phyloP scores from a whole-genome alignment of 2,797 vertebrate species.

The Otolemur crassicaudatus region DNA sequence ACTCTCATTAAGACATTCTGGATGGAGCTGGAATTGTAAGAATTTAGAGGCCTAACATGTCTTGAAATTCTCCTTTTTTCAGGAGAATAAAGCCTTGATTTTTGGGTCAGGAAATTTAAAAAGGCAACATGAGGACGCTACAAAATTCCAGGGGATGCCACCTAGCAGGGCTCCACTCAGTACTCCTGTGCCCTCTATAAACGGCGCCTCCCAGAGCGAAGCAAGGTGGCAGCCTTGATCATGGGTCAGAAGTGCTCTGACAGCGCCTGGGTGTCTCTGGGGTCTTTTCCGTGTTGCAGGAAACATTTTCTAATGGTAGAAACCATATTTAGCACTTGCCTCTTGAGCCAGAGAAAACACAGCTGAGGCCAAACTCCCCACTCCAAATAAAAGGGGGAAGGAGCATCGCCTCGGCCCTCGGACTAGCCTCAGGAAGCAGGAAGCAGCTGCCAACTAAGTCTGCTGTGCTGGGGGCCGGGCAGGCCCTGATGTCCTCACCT shows the following conservation, averaged over 20 bases:
- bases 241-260: background rate
- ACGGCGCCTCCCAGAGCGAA: too few relatives aligned
- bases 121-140: background rate
- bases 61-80: background rate
- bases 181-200: fast-evolving
- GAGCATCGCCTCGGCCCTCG: background rate
- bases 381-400: background rate
- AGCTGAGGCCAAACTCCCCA: background rate
- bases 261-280: background rate
- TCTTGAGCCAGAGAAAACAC: background rate
- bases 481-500: too few relatives aligned
- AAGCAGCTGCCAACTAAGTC: background rate
- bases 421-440: background rate
- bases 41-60: background rate
- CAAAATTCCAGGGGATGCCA: background rate
- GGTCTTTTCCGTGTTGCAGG: background rate
- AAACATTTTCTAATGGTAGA: background rate
- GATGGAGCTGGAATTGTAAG: background rate
- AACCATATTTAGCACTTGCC: background rate
- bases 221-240: background rate
- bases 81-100: background rate
- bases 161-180: fast-evolving
- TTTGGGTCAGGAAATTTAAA: background rate
- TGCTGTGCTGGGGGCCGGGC: background rate
- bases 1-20: background rate